A percentile compares a stretch with the other conserved stretches of the same genome.
phyloP scores from a whole-genome alignment of 2,113 vertebrate genomes.

The Sylvilagus bachmani region DNA sequence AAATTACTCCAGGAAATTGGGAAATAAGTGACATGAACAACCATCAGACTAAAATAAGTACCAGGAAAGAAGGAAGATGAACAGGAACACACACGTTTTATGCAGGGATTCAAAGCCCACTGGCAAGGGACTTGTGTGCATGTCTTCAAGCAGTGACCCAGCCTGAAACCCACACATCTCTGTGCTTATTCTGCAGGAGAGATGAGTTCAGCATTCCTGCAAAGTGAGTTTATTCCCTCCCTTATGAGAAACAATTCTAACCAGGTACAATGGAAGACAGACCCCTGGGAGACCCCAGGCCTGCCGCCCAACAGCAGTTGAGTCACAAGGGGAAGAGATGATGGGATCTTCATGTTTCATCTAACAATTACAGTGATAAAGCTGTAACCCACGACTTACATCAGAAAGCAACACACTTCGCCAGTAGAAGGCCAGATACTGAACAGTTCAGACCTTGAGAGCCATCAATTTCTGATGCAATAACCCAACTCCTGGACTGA shows the following conservation, averaged over 20 bases:
- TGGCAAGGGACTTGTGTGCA: fast-evolving
- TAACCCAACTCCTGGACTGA: neutral
- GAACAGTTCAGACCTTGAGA: neutral
- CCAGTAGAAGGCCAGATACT: neutral
- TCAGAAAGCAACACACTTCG: neutral
- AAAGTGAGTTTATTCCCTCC: neutral
- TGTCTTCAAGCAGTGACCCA: neutral
- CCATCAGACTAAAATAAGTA: neutral
- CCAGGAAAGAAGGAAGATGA: neutral
- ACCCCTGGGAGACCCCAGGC: no score
- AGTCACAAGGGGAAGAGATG: neutral
- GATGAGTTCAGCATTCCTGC: neutral
- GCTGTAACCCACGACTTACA: neutral
- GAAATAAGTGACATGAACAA: constrained; percentile 41
- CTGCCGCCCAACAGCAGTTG: neutral
- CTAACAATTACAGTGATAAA: constrained; percentile 6
- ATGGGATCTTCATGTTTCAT: neutral
- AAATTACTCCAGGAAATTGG: constrained; percentile 4
- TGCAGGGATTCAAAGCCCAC: neutral
- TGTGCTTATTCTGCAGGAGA: neutral
- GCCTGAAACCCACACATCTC: neutral
- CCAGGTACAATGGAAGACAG: neutral
- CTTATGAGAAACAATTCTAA: neutral
- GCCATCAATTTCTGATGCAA: neutral
- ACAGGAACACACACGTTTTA: neutral